Base-by-base conservation (phyloP, 1,140 invertebrate genomes). In the Drosophila sturtevanti region DNA sequence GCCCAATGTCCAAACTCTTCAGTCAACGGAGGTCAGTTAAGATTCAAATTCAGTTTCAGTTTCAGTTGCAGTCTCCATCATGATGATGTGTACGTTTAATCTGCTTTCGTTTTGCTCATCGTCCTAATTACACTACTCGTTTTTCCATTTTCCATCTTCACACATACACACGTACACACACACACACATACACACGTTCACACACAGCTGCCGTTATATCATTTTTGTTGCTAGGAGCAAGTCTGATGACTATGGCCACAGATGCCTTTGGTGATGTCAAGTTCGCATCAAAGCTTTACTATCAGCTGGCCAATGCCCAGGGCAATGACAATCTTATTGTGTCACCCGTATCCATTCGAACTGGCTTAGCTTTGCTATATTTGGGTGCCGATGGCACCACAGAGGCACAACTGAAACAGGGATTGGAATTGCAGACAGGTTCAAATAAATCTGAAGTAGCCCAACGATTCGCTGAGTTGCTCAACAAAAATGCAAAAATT, bases 331-430 rank as follows among this genome's bases (percentile, higher is more conserved):
- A 94, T 87, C 65, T 94, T 4, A 84, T 95, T 24, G 90, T 92
- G 64, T 95, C 94, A 1, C 93, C 94, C 1, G 86, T 93, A 14
- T 95, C 94, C 58, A 90, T 94, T 24, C 75, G 93, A 21, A 92
- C 93, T 31, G 92, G 93, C 9, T 72, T 95, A 52, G 92, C 93
- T 6, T 90, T 95, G 89, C 79, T 94, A 37, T 93, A 92, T 14
- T 65, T 93, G 24, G 95, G 91, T 38, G 92, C 94, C 37, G 80
- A 76, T 44, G 93, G 92, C 11, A 70, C 90, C 16, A 95, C 95
- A 1, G 90, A 91, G 9, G 56, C 90, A 11, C 92, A 94, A 81
- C 89, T 95, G 52, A 81, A 77, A 2, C 68, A 77, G 24, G 91
- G 63, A 56, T 91, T 94, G 62, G 16, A 82, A 67, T 81, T 93